phyloP scores from a whole-genome alignment of 1,140 invertebrate species.

The Campoletis sonorensis region DNA sequence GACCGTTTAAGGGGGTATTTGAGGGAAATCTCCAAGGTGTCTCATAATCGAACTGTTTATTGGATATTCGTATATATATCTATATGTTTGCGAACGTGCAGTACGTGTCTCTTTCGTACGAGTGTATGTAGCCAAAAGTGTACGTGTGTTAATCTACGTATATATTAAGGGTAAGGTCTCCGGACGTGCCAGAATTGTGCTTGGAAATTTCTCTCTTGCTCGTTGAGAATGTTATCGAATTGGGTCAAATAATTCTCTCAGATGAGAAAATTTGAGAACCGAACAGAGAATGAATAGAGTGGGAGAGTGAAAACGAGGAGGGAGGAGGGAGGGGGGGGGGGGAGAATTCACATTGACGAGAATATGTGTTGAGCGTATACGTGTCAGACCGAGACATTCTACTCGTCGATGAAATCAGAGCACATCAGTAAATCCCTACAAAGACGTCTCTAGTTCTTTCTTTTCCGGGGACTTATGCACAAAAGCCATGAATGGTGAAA shows the following conservation, averaged over 20 bases:
- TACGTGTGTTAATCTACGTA: neutral
- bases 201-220: conserved; percentile 18
- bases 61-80: conserved; percentile 1
- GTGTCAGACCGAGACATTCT: conserved; percentile 13
- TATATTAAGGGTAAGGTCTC: neutral
- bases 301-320: neutral
- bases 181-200: conserved; percentile 25
- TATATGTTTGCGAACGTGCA: neutral
- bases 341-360: neutral
- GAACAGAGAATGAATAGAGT: neutral
- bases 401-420: neutral
- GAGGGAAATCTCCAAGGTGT: conserved; percentile 28
- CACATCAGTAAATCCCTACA: conserved; percentile 1
- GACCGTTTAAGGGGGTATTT: conserved; percentile 28
- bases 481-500: neutral
- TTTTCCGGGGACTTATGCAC: neutral
- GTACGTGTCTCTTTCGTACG: no score
- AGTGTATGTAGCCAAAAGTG: no score
- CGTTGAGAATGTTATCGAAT: conserved; percentile 28
- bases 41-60: conserved; percentile 16
- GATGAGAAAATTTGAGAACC: neutral
- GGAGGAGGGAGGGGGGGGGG: neutral
- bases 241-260: conserved; percentile 30
- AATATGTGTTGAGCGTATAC: neutral
- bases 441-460: neutral